phyloP scores from a whole-genome alignment of 2,888 invertebrate species.

The Caenorhabditis doughertyi region DNA sequence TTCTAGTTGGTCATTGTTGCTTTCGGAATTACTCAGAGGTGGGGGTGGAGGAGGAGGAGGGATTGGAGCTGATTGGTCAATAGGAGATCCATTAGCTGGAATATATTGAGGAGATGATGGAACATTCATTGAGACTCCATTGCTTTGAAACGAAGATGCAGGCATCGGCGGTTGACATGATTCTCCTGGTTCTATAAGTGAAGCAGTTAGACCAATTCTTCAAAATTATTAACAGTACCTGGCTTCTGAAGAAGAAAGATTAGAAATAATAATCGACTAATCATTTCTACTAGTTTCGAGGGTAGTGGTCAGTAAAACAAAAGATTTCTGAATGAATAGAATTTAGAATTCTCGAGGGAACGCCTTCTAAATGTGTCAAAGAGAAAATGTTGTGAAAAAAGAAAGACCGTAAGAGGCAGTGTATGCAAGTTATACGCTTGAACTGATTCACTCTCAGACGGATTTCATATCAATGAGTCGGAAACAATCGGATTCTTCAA shows the following conservation, averaged over 20 bases:
- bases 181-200: conserved; percentile 14
- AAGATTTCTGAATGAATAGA: neutral
- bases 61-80: conserved; percentile 51
- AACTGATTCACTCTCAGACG: neutral
- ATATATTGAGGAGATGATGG: conserved; percentile 51
- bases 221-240: conserved; percentile 5
- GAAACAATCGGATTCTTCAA: conserved; percentile 9
- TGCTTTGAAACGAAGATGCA: conserved; percentile 52
- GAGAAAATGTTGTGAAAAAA: conserved; percentile 3
- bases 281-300: neutral
- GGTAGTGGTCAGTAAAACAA: neutral
- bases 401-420: neutral
- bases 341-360: neutral
- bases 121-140: conserved; percentile 41
- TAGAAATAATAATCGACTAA: conserved; percentile 10
- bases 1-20: conserved; percentile 42
- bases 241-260: conserved; percentile 38
- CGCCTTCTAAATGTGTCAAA: conserved; percentile 7
- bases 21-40: neutral
- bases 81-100: conserved; percentile 40
- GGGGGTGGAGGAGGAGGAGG: conserved; percentile 58
- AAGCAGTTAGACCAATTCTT: neutral
- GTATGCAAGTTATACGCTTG: conserved; percentile 15
- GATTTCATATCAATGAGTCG: conserved; percentile 23
- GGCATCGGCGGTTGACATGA: conserved; percentile 64